Evolutionary conservation across 2,888 invertebrate genomes (phyloP).

Genomic region (Catotricha subobsoleta): DNA sequence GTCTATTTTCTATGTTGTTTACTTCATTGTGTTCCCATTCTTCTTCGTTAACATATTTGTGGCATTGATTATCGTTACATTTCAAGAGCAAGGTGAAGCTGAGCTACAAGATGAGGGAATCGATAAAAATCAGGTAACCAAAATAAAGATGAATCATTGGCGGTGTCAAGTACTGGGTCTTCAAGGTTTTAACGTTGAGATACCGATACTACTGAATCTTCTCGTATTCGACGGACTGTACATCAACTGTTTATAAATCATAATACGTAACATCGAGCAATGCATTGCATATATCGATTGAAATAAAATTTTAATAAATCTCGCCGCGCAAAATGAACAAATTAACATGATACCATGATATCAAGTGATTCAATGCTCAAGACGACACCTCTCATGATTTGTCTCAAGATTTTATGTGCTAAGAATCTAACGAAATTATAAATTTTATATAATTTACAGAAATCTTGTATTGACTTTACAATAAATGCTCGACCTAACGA

Average conservation of each 20-base stretch:
- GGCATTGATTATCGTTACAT: constrained; percentile 99
- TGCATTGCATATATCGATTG: no score
- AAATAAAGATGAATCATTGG: background rate
- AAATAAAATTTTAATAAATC: no score
- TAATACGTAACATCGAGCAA: no score
- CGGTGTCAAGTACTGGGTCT: no score
- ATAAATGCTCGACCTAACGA: constrained; percentile 96
- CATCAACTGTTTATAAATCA: no score
- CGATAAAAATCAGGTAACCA: constrained; percentile 98
- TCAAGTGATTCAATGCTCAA: constrained; percentile 1
- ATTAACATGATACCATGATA: no score
- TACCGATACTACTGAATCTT: no score
- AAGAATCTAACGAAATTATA: background rate
- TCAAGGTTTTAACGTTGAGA: no score
- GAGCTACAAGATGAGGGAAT: constrained; percentile 99
- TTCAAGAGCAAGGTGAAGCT: constrained; percentile 99
- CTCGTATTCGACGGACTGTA: no score
- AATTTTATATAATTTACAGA: constrained; percentile 40
- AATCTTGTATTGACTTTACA: constrained; percentile 99
- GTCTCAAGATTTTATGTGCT: background rate
- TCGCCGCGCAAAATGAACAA: no score
- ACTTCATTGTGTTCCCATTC: constrained; percentile 99
- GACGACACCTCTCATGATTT: background rate
- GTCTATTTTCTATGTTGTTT: constrained; percentile 99
- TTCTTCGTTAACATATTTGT: constrained; percentile 99